phyloP scores from a whole-genome alignment of 2,113 vertebrate genomes.

The Machaerirhynchus nigripectus region DNA sequence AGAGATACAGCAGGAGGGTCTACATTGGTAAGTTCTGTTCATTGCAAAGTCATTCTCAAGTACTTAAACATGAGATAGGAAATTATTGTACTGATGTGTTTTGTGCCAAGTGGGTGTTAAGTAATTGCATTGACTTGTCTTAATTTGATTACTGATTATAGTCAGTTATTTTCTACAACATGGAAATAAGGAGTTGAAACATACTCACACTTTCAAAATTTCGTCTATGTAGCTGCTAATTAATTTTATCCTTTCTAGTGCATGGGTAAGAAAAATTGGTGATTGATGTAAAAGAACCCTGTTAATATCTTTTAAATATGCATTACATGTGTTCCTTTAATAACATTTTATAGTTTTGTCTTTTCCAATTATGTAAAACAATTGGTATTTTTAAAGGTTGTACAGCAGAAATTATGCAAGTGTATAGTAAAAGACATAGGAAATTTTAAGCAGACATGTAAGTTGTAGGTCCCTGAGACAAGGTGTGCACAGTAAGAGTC shows the following conservation, averaged over 20 bases:
- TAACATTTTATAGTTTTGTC: background rate
- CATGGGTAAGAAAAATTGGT: background rate
- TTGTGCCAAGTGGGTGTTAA: background rate
- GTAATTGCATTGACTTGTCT: background rate
- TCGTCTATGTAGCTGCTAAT: background rate
- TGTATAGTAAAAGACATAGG: background rate
- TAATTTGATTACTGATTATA: background rate
- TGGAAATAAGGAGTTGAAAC: background rate
- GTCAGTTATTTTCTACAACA: background rate
- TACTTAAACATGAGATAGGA: background rate
- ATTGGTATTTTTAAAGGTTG: background rate
- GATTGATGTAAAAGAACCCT: background rate
- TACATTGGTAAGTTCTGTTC: slow-evolving; percentile 89
- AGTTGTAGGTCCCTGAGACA: background rate
- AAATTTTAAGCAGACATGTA: background rate
- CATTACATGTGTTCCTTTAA: background rate
- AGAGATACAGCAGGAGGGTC: slow-evolving; percentile 94
- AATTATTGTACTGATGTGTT: background rate
- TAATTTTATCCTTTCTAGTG: background rate
- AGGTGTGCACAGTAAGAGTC: background rate
- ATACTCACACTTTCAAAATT: background rate
- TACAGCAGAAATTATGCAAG: background rate
- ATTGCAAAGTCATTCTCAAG: background rate
- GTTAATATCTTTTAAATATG: background rate
- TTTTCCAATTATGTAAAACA: background rate